Conservation (phyloP, 2,888 invertebrate genomes). For the Ophioninae sp. region DNA sequence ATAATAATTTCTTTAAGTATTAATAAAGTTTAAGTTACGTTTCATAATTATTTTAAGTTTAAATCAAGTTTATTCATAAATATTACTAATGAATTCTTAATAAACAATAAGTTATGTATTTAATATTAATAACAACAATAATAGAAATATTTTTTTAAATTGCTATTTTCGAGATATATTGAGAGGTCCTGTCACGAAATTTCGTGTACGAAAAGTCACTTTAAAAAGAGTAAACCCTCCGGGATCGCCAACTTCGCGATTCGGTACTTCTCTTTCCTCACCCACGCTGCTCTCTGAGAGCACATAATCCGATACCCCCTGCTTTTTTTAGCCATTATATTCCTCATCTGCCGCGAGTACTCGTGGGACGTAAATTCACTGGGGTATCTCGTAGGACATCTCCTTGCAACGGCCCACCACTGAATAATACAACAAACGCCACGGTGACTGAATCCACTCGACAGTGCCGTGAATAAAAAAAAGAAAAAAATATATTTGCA, state of each 20-base stretch:
- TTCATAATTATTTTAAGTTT: no score
- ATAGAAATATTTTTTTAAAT: no score
- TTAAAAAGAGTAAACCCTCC: slow-evolving; percentile 7
- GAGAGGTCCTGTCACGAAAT: neutral
- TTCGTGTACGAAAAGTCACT: neutral
- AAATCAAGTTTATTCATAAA: no score
- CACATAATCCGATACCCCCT: slow-evolving; percentile 11
- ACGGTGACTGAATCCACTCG: neutral
- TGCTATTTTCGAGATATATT: no score
- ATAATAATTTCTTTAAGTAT: no score
- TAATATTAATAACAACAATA: no score
- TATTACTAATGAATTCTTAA: no score
- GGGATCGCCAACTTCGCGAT: slow-evolving; percentile 3
- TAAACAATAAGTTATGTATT: no score
- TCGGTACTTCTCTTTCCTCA: slow-evolving; percentile 2
- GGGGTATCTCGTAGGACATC: neutral
- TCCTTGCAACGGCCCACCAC: neutral
- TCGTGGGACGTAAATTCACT: neutral
- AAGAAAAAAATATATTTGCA: no score
- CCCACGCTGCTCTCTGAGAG: neutral
- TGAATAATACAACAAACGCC: neutral
- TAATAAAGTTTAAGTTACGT: no score
- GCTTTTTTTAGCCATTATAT: slow-evolving; percentile 25
- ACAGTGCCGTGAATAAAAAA: neutral
- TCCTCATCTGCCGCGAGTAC: neutral